phyloP scores from a whole-genome alignment of 2,113 vertebrate species.

The Catharus bicknelli region DNA sequence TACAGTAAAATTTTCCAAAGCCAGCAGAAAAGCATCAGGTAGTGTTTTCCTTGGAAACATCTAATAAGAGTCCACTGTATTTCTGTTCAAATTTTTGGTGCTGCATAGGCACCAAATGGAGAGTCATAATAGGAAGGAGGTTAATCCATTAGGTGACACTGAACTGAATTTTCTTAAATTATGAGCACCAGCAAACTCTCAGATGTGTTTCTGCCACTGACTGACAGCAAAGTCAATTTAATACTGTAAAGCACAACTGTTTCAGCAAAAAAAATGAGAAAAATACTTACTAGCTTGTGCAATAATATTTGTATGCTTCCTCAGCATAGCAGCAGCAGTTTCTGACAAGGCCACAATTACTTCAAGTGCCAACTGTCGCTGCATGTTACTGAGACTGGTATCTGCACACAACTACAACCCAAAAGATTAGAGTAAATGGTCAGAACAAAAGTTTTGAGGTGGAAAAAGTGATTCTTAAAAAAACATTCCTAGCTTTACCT shows the following conservation, averaged over 20 bases:
- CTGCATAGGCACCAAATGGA: background rate
- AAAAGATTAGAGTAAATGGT: background rate
- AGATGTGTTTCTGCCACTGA: background rate
- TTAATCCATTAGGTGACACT: background rate
- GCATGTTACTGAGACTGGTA: conserved; percentile 92
- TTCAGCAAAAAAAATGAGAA: background rate
- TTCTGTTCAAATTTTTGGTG: background rate
- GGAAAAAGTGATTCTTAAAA: background rate
- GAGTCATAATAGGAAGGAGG: background rate
- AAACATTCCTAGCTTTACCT: conserved; percentile 73
- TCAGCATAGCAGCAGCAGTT: conserved; percentile 95
- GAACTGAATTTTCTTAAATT: background rate
- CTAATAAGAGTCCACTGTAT: background rate
- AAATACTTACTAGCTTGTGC: conserved; percentile 90
- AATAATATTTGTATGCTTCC: conserved; percentile 91
- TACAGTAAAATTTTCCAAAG: background rate
- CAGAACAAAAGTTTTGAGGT: background rate
- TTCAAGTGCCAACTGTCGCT: conserved; percentile 93
- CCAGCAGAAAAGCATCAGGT: background rate
- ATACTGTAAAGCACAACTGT: background rate
- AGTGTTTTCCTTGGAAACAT: background rate
- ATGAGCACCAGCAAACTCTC: background rate
- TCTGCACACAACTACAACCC: conserved; percentile 88
- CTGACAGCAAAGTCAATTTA: background rate
- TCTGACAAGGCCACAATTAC: conserved; percentile 97